Base-by-base conservation (phyloP, 1,140 invertebrate species). In the Uloborus diversus region DNA sequence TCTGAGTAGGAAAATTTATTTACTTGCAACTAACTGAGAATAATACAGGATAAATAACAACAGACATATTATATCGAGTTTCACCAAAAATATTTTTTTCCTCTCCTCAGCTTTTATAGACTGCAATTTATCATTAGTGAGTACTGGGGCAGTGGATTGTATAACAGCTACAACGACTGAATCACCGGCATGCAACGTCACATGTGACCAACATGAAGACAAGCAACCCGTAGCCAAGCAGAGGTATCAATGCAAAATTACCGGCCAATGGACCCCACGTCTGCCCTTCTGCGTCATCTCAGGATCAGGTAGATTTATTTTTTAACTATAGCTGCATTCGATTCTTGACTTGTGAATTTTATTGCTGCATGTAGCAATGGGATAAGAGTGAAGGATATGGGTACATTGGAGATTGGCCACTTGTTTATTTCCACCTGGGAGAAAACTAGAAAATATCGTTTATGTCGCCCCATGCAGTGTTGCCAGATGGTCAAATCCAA, bases 241-340 rank as follows among this genome's bases (percentile, higher is more conserved):
- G 11, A 5, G 37, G 0, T 64, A 75, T 37, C 35, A 33, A 14
- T 75, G 71, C 23, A 30, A 20, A 25, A 2, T 37, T 3, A 20
- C 14, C 4, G 71, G 71, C 17, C 33, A 14, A 28, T 75, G 71
- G 71, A 64, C 17, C 14, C 32, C 17, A n/a, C 9, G 9, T 3
- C 28, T 75, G 9, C 71, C 71, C 3, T 75, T 75, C 30, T 75
- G 71, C 27, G 71, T 61, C 9, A 33, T 20, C 3, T 4, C 27
- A 5, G 71, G 71, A 53, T 75, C 71, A 64, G 37, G 71, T 75
- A 33, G 30, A 42, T n/a, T 4, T 53, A n/a, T n/a, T 53, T 53
- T 9, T 11, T 47, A 47, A 47, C n/a, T 11, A 47, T 47, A 47
- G n/a, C 1, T 2, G 13, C 1, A 3, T n/a, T 47, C n/a, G 11